These are phyloP conservation scores for Sinhomidia bicolor DNA, from an alignment of 2,888 invertebrate genomes.

Conservation along the genomic window DNA sequence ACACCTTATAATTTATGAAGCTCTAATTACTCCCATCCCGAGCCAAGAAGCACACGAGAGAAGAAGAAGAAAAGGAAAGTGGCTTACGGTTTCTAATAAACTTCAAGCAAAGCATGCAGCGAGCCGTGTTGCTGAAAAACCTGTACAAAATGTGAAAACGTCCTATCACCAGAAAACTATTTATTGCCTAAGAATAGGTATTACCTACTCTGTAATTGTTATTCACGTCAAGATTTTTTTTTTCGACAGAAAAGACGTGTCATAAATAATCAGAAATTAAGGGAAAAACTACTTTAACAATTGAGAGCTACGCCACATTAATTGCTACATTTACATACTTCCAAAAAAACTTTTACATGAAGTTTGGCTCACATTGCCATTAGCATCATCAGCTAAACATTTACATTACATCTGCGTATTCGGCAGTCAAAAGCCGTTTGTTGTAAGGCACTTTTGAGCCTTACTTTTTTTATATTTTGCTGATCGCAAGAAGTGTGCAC, in stretches of 20 bases:
- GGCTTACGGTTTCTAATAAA: conserved; percentile 44
- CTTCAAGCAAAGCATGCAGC: not conserved
- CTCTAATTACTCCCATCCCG: conserved; percentile 31
- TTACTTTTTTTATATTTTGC: not conserved
- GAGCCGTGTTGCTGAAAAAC: not conserved
- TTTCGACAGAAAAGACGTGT: not conserved
- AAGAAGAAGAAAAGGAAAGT: conserved; percentile 68
- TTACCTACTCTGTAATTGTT: not conserved
- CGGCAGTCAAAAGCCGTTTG: not conserved
- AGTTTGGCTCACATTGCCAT: not conserved
- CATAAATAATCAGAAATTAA: conserved; percentile 11
- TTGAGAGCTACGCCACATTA: not conserved
- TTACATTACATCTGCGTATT: not conserved
- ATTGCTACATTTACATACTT: not conserved
- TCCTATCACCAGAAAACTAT: not conserved
- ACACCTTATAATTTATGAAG: conserved; percentile 16
- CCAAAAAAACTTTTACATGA: not conserved
- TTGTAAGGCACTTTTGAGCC: not conserved
- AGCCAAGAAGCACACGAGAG: conserved; percentile 37
- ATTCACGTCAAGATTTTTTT: not conserved
- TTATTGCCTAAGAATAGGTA: not conserved
- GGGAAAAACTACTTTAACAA: not conserved
- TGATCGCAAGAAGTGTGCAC: conserved; percentile 57
- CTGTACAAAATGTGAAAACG: conserved; percentile 29
- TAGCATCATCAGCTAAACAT: conserved; percentile 5